phyloP scores from a whole-genome alignment of 2,113 vertebrate species.

The Sitta europaea region DNA sequence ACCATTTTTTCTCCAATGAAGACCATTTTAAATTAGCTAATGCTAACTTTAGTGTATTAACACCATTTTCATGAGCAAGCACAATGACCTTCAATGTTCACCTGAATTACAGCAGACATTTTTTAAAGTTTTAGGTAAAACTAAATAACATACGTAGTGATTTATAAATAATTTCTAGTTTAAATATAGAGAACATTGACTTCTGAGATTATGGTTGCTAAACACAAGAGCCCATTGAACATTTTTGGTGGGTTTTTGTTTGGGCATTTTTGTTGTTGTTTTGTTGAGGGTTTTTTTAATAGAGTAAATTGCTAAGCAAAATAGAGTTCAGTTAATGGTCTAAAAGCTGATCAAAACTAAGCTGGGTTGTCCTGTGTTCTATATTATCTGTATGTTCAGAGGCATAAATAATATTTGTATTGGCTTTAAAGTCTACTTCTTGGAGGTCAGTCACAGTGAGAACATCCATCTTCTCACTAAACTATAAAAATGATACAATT shows the following conservation, averaged over 20 bases:
- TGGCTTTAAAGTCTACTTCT: constrained; percentile 7
- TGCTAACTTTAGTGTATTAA: background rate
- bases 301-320: background rate
- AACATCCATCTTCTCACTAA: constrained; percentile 10
- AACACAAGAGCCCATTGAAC: background rate
- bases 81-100: background rate
- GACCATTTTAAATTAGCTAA: background rate
- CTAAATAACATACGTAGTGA: background rate
- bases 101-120: background rate
- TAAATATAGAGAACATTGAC: background rate
- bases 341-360: background rate
- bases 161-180: background rate
- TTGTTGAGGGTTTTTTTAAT: background rate
- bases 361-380: background rate
- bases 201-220: background rate
- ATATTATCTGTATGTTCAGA: background rate
- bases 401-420: constrained; percentile 25
- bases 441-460: constrained; percentile 7
- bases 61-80: background rate
- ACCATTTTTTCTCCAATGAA: background rate
- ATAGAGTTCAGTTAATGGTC: background rate
- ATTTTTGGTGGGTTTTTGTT: background rate
- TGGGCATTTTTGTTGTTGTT: background rate
- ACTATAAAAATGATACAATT: background rate
- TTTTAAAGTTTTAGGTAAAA: background rate